phyloP scores from a whole-genome alignment of 2,113 vertebrate genomes.

The Emydocephalus ijimae region DNA sequence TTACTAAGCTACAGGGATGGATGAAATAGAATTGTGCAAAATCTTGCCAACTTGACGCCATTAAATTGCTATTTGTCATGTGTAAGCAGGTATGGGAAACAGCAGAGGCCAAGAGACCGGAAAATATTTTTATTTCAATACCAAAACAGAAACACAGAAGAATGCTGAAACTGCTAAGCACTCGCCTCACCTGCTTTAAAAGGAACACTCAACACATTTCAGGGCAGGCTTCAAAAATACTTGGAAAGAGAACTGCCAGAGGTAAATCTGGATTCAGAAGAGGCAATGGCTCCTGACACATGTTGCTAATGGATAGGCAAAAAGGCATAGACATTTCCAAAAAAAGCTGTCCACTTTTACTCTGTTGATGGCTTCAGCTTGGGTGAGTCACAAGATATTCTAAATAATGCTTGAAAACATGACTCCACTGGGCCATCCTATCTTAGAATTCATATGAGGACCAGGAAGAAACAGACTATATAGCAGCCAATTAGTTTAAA shows the following conservation, averaged over 20 bases:
- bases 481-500: neutral
- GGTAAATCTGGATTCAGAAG: neutral
- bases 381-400: neutral
- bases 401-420: neutral
- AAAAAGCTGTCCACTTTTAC: neutral
- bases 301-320: neutral
- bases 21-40: neutral
- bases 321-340: neutral
- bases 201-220: neutral
- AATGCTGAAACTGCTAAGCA: neutral
- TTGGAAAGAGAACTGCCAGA: neutral
- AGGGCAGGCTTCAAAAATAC: neutral
- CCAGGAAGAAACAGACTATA: neutral
- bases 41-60: neutral
- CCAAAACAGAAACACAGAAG: neutral
- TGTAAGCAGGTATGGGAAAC: neutral
- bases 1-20: neutral
- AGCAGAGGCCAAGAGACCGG: neutral
- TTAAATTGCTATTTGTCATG: neutral
- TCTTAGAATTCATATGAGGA: neutral
- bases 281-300: neutral
- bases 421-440: neutral
- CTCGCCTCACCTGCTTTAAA: neutral
- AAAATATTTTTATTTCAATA: neutral
- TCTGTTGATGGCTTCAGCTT: neutral